Percentiles rank a stretch among this genome's conserved stretches.
These are phyloP conservation scores for Phasianus colchicus DNA, from an alignment of 2,113 vertebrate species.

Conservation along the genomic window DNA sequence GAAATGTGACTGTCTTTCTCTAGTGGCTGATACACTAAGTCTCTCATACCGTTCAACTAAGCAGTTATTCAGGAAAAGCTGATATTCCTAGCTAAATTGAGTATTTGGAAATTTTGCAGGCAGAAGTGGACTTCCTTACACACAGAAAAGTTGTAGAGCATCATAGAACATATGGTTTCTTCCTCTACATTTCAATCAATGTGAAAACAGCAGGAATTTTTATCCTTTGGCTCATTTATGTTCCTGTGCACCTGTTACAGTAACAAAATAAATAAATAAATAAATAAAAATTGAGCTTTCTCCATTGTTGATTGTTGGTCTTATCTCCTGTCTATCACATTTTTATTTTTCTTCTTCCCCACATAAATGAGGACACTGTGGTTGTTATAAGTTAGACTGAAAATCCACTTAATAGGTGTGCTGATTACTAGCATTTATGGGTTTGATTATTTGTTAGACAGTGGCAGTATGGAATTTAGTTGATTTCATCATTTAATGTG, in stretches of 20 bases:
- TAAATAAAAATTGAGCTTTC: background rate
- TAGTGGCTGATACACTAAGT: background rate
- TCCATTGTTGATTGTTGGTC: background rate
- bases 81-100: background rate
- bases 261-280: background rate
- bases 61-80: background rate
- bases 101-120: background rate
- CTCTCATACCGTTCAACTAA: background rate
- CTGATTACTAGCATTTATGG: conserved; percentile 53
- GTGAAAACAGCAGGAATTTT: background rate
- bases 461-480: background rate
- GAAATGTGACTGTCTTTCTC: background rate
- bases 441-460: conserved; percentile 31
- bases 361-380: background rate
- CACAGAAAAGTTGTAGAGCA: background rate
- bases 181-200: background rate
- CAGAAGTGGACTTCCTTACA: background rate
- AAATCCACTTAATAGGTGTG: background rate
- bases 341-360: background rate
- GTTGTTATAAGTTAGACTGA: background rate
- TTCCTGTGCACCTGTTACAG: background rate
- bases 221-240: background rate
- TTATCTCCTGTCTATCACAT: background rate
- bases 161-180: background rate
- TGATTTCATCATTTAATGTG: conserved; percentile 16